A percentile compares a stretch with the other conserved stretches of the same genome.
Conservation (phyloP, 2,113 vertebrate species). For the Ameiurus melas region DNA sequence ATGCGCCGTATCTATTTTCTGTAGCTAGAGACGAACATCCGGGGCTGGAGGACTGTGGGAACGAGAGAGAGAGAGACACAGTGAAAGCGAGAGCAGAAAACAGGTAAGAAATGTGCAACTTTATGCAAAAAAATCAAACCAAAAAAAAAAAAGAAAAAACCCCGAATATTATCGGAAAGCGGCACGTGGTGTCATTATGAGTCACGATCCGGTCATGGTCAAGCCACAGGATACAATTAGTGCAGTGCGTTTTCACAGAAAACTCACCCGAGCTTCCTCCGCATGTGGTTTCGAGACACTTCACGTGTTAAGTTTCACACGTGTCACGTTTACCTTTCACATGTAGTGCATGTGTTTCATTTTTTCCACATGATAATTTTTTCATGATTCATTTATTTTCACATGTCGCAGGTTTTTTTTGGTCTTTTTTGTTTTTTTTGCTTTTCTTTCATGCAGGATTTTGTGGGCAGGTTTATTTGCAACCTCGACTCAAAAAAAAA, state of each 20-base stretch:
- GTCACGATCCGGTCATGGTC: not conserved
- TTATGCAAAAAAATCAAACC: not conserved
- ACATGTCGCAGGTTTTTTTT: too few species aligned
- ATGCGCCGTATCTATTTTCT: not conserved
- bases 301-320: not conserved
- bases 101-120: not conserved
- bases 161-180: not conserved
- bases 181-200: not conserved
- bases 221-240: not conserved
- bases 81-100: not conserved
- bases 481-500: too few species aligned
- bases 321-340: not conserved
- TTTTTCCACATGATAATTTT: not conserved
- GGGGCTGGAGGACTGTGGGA: not conserved
- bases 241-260: not conserved
- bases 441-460: not conserved
- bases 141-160: too few species aligned
- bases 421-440: not conserved
- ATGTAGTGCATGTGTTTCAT: not conserved
- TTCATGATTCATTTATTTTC: not conserved
- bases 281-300: not conserved
- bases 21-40: not conserved
- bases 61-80: not conserved
- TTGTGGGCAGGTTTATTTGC: not conserved
- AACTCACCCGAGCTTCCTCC: not conserved